These are phyloP conservation scores for Helicoverpa assulta DNA, from an alignment of 2,888 invertebrate species.

Conservation along the genomic window DNA sequence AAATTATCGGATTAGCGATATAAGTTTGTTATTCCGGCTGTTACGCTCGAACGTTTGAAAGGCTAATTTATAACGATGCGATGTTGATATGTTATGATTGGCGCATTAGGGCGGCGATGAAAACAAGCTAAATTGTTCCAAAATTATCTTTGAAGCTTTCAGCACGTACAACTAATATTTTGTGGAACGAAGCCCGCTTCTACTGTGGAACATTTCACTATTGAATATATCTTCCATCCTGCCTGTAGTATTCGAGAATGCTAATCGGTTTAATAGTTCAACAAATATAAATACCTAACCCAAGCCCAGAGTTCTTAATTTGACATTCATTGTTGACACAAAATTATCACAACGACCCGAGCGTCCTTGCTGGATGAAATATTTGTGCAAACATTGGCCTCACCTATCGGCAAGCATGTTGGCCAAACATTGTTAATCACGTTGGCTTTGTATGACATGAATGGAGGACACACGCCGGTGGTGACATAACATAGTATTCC, in stretches of 20 bases:
- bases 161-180: slow-evolving; percentile 3
- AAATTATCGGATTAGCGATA: slow-evolving; percentile 40
- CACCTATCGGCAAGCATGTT: slow-evolving; percentile 17
- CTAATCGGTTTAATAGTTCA: background rate
- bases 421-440: slow-evolving; percentile 33
- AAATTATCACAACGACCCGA: slow-evolving; percentile 21
- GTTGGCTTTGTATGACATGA: slow-evolving; percentile 31
- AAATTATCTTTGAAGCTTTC: slow-evolving; percentile 28
- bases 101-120: slow-evolving; percentile 30
- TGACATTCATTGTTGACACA: slow-evolving; percentile 13
- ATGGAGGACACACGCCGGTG: slow-evolving; percentile 37
- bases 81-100: slow-evolving; percentile 42
- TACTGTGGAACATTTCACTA: background rate
- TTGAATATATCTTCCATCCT: too few species aligned
- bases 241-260: background rate
- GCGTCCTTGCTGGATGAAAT: slow-evolving; percentile 26
- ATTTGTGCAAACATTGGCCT: slow-evolving; percentile 48
- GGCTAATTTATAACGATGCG: slow-evolving; percentile 22
- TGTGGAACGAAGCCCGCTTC: background rate
- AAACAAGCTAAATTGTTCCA: slow-evolving; percentile 25
- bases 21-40: slow-evolving; percentile 41
- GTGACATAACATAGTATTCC: slow-evolving; percentile 55
- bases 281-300: slow-evolving; percentile 5
- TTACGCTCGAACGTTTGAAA: slow-evolving; percentile 26
- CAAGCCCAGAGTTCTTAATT: background rate